Percentiles rank a stretch among this genome's conserved stretches.
These are phyloP conservation scores for Drosophila equinoxialis DNA, from an alignment of 1,140 invertebrate genomes.

Conservation along the genomic window DNA sequence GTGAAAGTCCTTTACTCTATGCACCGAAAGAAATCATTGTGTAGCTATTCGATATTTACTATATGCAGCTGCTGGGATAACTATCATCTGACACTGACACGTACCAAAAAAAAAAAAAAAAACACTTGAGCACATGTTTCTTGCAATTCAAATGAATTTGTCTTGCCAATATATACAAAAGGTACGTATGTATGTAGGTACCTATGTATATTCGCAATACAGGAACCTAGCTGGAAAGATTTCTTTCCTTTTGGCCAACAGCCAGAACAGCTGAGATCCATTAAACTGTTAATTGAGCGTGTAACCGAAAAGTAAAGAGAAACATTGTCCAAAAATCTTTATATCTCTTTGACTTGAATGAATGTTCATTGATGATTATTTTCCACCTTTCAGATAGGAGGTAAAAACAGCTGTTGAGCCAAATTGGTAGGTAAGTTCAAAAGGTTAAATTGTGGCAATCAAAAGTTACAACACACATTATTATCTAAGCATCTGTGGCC, in stretches of 20 bases:
- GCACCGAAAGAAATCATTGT: slow-evolving; percentile 72
- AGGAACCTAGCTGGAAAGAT: slow-evolving; percentile 22
- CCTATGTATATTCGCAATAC: slow-evolving; percentile 4
- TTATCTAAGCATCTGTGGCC: no score
- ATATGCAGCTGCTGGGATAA: slow-evolving; percentile 59
- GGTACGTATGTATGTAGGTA: not conserved
- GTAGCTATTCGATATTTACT: not conserved
- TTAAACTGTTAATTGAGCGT: slow-evolving; percentile 72
- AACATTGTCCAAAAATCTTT: slow-evolving; percentile 18
- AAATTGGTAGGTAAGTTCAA: no score
- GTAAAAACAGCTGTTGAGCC: slow-evolving; percentile 36
- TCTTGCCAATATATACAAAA: not conserved
- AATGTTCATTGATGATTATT: slow-evolving; percentile 14
- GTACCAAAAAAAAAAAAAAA: slow-evolving; percentile 23
- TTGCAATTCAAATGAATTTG: slow-evolving; percentile 25
- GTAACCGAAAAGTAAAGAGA: slow-evolving; percentile 40
- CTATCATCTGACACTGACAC: slow-evolving; percentile 34
- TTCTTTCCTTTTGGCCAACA: slow-evolving; percentile 45
- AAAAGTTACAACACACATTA: no score
- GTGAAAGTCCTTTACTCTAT: slow-evolving; percentile 81
- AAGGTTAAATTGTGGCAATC: no score
- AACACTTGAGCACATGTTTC: slow-evolving; percentile 48
- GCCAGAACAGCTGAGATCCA: slow-evolving; percentile 76
- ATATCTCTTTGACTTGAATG: slow-evolving; percentile 7
- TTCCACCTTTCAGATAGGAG: not conserved